Conservation (phyloP, 2,113 vertebrate genomes). For the Turdus rufiventris region DNA sequence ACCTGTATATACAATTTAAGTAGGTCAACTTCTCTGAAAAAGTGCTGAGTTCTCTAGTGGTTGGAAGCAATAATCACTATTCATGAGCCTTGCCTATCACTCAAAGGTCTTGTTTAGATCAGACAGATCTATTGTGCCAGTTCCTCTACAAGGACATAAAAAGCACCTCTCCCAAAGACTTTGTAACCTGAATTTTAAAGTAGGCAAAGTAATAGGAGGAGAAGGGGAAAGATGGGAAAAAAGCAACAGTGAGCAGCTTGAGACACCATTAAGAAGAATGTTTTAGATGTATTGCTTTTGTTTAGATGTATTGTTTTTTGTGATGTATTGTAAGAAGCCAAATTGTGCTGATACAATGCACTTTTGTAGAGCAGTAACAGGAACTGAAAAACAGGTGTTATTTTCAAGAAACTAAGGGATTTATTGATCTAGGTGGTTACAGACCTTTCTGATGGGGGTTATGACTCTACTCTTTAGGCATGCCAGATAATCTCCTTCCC, state of each 20-base stretch:
- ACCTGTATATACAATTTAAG: conserved; percentile 30
- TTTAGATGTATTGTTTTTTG: not conserved
- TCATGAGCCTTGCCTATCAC: conserved; percentile 32
- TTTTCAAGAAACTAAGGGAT: not conserved
- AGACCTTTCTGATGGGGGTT: not conserved
- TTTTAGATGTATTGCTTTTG: not conserved
- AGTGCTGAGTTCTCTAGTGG: not conserved
- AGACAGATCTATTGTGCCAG: conserved; percentile 13
- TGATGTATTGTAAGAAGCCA: not conserved
- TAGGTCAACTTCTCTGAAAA: conserved; percentile 32
- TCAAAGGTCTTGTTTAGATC: conserved; percentile 46
- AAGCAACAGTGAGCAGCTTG: not conserved
- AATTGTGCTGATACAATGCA: not conserved
- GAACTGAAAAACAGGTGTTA: not conserved
- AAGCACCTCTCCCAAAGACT: not conserved
- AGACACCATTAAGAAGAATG: not conserved
- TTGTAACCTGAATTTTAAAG: not conserved
- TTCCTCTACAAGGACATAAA: not conserved
- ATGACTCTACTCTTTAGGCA: not conserved
- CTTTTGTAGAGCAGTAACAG: not conserved
- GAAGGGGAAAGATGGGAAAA: not conserved
- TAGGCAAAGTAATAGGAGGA: not conserved
- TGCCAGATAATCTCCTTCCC: not conserved
- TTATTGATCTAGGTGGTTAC: not conserved
- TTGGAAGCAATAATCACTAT: conserved; percentile 43